phyloP scores from a whole-genome alignment of 1,140 invertebrate species.

The Drosophila burlai region DNA sequence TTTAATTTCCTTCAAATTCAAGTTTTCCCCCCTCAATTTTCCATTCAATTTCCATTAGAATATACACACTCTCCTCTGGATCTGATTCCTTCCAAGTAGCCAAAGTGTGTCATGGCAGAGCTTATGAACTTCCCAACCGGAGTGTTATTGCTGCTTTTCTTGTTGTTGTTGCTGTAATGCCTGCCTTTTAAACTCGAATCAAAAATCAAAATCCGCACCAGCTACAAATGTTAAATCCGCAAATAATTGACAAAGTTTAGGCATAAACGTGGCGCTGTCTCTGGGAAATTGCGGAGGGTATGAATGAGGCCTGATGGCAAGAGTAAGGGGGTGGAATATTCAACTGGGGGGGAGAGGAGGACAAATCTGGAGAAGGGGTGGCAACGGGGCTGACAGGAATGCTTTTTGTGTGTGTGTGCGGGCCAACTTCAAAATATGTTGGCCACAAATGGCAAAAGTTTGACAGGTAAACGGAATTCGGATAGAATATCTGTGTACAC shows the following conservation, averaged over 20 bases:
- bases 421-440: conserved; percentile 80
- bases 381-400: conserved; percentile 23
- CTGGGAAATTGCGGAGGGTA: conserved; percentile 49
- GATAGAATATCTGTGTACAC: conserved; percentile 67
- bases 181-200: conserved; percentile 73
- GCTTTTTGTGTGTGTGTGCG: conserved; percentile 41
- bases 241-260: conserved; percentile 83
- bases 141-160: conserved; percentile 29
- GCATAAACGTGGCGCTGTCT: conserved; percentile 78
- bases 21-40: conserved; percentile 16
- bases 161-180: conserved; percentile 41
- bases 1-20: conserved; percentile 15
- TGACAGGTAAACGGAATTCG: conserved; percentile 81
- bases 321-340: conserved; percentile 8
- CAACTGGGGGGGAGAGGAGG: background rate
- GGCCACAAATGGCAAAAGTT: conserved; percentile 82
- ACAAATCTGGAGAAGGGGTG: conserved; percentile 4
- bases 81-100: conserved; percentile 17
- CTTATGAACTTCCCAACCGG: conserved; percentile 27
- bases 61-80: background rate
- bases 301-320: conserved; percentile 8
- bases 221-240: conserved; percentile 82
- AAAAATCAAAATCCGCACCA: conserved; percentile 82
- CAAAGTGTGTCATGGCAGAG: conserved; percentile 37
- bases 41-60: conserved; percentile 26